These are phyloP conservation scores for Nomada fucata DNA, from an alignment of 2,888 invertebrate genomes.

Conservation along the genomic window DNA sequence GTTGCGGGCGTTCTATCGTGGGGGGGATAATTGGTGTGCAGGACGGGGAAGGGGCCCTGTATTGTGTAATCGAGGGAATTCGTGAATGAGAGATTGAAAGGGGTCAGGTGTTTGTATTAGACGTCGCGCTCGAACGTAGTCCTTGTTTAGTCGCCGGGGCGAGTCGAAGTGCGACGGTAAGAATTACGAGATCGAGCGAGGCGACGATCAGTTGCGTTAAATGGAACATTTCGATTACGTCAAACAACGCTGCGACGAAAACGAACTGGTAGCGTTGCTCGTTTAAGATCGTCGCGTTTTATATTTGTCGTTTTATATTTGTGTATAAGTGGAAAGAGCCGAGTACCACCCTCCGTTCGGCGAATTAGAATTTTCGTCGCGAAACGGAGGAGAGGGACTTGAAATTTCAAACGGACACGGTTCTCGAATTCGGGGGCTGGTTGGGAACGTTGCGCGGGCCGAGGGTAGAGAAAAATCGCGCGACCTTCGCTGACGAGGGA, in stretches of 20 bases:
- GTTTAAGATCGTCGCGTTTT: no score
- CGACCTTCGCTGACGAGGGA: constrained; percentile 59
- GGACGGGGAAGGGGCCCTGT: neutral
- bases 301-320: no score
- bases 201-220: no score
- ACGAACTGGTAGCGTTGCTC: no score
- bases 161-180: no score
- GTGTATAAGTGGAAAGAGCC: no score
- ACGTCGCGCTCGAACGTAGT: neutral
- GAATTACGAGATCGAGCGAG: no score
- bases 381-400: neutral
- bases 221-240: no score
- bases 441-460: constrained; percentile 26
- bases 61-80: neutral
- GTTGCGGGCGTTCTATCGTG: neutral
- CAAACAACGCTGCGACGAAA: no score
- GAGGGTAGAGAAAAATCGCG: constrained; percentile 43
- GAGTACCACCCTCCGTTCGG: neutral
- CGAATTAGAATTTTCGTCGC: neutral
- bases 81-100: constrained; percentile 4
- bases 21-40: neutral
- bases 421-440: constrained; percentile 41
- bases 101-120: neutral
- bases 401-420: constrained; percentile 11
- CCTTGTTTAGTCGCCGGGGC: no score